Percentiles rank a stretch among this genome's conserved stretches.
phyloP scores from a whole-genome alignment of 2,888 invertebrate genomes.

The Dysmachus trigonus region DNA sequence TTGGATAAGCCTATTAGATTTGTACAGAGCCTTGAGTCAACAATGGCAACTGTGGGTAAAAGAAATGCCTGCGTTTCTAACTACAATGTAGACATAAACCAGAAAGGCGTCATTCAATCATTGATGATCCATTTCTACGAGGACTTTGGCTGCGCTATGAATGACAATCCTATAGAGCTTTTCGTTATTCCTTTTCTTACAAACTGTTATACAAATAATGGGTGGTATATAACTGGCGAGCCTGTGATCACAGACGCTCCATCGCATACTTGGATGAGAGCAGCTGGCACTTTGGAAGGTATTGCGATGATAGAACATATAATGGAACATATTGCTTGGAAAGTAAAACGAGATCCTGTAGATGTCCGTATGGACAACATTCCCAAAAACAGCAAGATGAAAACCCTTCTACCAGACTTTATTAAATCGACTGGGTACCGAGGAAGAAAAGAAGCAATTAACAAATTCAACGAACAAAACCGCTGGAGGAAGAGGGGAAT shows the following conservation, averaged over 20 bases:
- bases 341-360: constrained; percentile 68
- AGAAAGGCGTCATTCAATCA: constrained; percentile 74
- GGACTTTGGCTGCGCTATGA: constrained; percentile 67
- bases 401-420: constrained; percentile 66
- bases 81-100: constrained; percentile 73
- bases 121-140: constrained; percentile 68
- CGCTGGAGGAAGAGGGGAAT: constrained; percentile 84
- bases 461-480: constrained; percentile 73
- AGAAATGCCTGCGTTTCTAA: constrained; percentile 70
- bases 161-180: constrained; percentile 67
- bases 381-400: constrained; percentile 59
- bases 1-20: constrained; percentile 74
- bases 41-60: constrained; percentile 77
- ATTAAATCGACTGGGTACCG: constrained; percentile 68
- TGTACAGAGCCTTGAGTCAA: constrained; percentile 75
- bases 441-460: constrained; percentile 67
- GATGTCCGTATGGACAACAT: constrained; percentile 70
- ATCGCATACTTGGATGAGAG: constrained; percentile 75
- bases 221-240: constrained; percentile 74
- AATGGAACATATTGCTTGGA: constrained; percentile 73
- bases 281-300: constrained; percentile 71
- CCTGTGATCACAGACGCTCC: constrained; percentile 74
- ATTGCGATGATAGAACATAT: constrained; percentile 71
- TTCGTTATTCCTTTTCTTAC: constrained; percentile 61
- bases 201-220: constrained; percentile 73